phyloP scores from a whole-genome alignment of 1,140 invertebrate species.

The Zaprionus inermis region DNA sequence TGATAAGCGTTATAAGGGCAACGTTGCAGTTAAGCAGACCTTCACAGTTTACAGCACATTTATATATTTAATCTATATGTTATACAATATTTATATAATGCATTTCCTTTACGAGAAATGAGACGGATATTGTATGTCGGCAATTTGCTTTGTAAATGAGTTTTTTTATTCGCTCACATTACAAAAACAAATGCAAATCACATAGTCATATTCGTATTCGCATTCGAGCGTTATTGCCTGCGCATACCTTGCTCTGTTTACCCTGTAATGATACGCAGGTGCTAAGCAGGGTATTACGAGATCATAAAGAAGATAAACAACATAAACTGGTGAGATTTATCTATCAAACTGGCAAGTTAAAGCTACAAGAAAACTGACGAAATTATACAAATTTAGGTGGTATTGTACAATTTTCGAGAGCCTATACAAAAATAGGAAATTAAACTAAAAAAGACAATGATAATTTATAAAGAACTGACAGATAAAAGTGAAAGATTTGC shows the following conservation, averaged over 20 bases:
- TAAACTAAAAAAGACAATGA: too few relatives aligned
- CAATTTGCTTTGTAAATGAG: conserved; percentile 2
- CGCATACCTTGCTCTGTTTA: background rate
- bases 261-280: conserved; percentile 4
- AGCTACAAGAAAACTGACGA: background rate
- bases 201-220: background rate
- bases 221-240: background rate
- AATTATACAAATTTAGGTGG: too few relatives aligned
- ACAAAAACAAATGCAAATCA: background rate
- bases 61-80: background rate
- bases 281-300: background rate
- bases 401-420: too few relatives aligned
- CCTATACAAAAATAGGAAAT: too few relatives aligned
- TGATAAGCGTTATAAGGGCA: background rate
- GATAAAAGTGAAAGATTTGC: background rate
- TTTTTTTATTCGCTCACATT: background rate
- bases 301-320: background rate
- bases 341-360: background rate
- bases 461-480: too few relatives aligned
- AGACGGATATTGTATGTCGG: background rate
- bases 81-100: background rate
- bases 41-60: background rate
- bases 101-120: background rate
- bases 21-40: background rate
- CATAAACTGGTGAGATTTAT: background rate